Evolutionary conservation across 2,113 vertebrate species (phyloP).

Genomic region (Myotis yumanensis): DNA sequence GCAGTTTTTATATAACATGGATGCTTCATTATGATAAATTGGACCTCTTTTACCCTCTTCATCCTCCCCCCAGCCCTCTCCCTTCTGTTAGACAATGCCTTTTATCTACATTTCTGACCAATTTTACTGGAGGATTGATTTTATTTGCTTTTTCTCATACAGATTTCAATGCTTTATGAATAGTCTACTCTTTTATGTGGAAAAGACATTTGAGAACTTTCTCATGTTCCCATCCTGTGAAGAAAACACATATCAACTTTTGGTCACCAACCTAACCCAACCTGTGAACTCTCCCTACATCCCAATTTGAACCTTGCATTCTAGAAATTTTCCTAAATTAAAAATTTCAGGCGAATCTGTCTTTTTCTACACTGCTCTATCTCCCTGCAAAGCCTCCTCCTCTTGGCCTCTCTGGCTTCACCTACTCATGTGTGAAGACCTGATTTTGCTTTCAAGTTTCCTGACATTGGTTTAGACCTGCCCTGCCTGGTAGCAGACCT

Average conservation of each 20-base stretch:
- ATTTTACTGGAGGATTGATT: neutral
- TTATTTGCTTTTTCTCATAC: conserved; percentile 28
- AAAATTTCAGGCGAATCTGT: neutral
- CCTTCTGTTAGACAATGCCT: neutral
- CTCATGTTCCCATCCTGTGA: neutral
- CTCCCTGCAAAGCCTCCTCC: neutral
- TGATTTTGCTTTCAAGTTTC: neutral
- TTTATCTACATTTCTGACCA: neutral
- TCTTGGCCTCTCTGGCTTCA: neutral
- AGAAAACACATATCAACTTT: neutral
- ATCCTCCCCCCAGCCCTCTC: too few species aligned
- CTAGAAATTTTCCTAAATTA: neutral
- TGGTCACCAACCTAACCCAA: neutral
- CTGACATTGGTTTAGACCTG: neutral
- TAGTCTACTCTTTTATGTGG: neutral
- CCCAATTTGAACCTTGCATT: neutral
- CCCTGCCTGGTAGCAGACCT: accelerated
- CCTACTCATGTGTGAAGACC: neutral
- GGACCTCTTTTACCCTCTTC: too few species aligned
- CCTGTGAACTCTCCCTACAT: neutral
- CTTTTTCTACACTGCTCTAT: neutral
- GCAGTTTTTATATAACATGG: too few species aligned
- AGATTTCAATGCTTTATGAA: neutral
- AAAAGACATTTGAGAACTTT: neutral
- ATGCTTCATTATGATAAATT: neutral